These are phyloP conservation scores for Rhopalosiphum maidis DNA, from an alignment of 1,140 invertebrate genomes.

Conservation along the genomic window DNA sequence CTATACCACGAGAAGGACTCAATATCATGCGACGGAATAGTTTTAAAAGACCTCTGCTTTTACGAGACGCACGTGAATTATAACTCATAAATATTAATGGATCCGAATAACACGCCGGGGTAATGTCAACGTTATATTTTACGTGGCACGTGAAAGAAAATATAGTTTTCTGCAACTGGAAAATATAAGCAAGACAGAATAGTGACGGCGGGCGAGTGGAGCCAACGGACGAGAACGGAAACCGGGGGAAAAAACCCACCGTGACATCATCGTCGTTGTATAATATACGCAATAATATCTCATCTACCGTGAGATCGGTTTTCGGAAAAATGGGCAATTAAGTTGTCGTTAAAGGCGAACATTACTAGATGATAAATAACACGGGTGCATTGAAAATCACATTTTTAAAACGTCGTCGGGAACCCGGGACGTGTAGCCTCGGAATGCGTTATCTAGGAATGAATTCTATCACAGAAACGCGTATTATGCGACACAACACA, in stretches of 20 bases:
- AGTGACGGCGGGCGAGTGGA: neutral
- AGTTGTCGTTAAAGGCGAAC: constrained; percentile 23
- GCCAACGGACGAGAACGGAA: neutral
- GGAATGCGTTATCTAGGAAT: constrained; percentile 14
- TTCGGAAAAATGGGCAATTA: constrained; percentile 39
- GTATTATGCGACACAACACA: neutral
- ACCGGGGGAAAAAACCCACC: neutral
- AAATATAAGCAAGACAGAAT: constrained; percentile 25
- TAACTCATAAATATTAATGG: constrained; percentile 56
- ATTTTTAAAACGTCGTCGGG: neutral
- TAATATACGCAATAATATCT: constrained; percentile 34
- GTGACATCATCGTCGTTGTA: neutral
- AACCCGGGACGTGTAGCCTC: too few relatives aligned
- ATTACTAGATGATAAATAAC: constrained; percentile 29
- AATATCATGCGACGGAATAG: constrained; percentile 22
- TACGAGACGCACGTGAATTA: constrained; percentile 48
- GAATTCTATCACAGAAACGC: neutral
- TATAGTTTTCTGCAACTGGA: constrained; percentile 32
- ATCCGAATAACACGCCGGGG: constrained; percentile 40
- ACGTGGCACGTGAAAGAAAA: constrained; percentile 17
- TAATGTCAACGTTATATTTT: constrained; percentile 28
- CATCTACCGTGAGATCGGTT: constrained; percentile 18
- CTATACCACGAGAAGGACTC: constrained; percentile 35
- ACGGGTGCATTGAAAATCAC: constrained; percentile 2
- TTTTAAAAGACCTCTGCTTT: constrained; percentile 54